Evolutionary conservation across 1,140 invertebrate species (phyloP), one percentile per base, ranked within the genome.

Genomic region (Neelides sp.): DNA sequence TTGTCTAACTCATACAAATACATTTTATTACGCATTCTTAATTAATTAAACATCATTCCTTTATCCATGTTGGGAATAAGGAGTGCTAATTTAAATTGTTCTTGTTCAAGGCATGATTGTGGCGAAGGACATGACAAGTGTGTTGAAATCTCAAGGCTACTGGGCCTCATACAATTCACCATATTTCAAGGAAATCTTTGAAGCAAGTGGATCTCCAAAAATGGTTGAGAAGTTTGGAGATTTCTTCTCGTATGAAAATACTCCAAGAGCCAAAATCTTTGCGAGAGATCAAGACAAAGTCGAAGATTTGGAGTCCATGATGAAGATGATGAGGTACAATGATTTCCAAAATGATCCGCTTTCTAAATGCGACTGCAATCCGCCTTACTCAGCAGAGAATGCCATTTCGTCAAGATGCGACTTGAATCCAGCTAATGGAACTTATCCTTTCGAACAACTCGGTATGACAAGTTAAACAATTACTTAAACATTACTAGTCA

Each of bases 141-240:
- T 73, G 0, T 73, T 94, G 20, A 63, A 73, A 2, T 68, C 76
- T 24, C 74, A 77, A 47, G 72, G 75, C 0, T 89, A 83, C 58
- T 83, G 85, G 77, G 74, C 82, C 42, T 82, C 78, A 42, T 85
- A 84, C 62, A 91, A 91, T 58, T 69, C 80, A 54, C 83, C 88
- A 28, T 81, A 79, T 62, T 83, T 80, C 64, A 65, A 75, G 47
- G 76, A 80, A 54, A 76, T 80, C 64, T 70, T 72, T 65, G 66
- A 77, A 63, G 64, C 73, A n/a, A 74, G 77, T 62, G 74, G 75
- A 12, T 59, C 70, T 2, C 67, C 67, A 28, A 72, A 71, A 44
- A 68, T 74, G 50, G 73, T 77, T 0, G 61, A 69, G 5, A 73
- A 76, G 50, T 82, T 69, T 66, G 82, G 82, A 1, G 78, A 83